Base-by-base conservation (phyloP, 1,140 invertebrate genomes). In the Mycetomoellerius zeteki region DNA sequence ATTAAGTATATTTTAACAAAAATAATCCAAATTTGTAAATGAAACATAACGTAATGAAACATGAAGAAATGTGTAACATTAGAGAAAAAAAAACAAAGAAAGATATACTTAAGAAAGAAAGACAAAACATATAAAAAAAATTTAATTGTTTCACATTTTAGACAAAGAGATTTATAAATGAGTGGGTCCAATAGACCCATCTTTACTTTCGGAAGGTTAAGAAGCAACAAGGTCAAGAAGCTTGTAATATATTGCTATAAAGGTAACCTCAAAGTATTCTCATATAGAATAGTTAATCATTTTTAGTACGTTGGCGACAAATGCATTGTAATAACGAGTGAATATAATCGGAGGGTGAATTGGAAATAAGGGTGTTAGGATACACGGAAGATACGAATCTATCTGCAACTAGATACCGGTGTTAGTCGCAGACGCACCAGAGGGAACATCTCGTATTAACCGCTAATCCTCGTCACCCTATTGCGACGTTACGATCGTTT, bases 381-480 rank as follows among this genome's bases (percentile, higher is more conserved):
- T 33, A 43, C 5, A 67, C 33, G 19, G 24, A 84, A 12, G 24
- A 60, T 24, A 60, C 54, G 24, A 72, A 60, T 84, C 80, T 58
- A 58, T 82, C 27, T 43, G 80, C 54, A 60, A 73, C 54, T 84
- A 73, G 54, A 84, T 33, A 19, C 37, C 54, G 56, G 33, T 47
- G 33, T 73, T 21, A 72, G 52, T 52, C 67, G 50, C 65, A 69
- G 78, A 58, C 67, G 30, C 19, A 30, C 16, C 30, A 37, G 14
- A 67, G 77, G 30, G 77, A 80, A 73, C 52, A 47, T 58, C 80
- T 73, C 69, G 54, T 73, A 47, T 54, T 64, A 82, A 72, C 67
- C 33, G 80, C 54, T 67, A 60, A 60, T 73, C 54, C 21, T 37
- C 16, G 37, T 71, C 37, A 52, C 62, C 62, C 62, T 30, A 54